A percentile compares a stretch with the other conserved stretches of the same genome.
phyloP scores from a whole-genome alignment of 2,113 vertebrate genomes.

The Rhombomys opimus region DNA sequence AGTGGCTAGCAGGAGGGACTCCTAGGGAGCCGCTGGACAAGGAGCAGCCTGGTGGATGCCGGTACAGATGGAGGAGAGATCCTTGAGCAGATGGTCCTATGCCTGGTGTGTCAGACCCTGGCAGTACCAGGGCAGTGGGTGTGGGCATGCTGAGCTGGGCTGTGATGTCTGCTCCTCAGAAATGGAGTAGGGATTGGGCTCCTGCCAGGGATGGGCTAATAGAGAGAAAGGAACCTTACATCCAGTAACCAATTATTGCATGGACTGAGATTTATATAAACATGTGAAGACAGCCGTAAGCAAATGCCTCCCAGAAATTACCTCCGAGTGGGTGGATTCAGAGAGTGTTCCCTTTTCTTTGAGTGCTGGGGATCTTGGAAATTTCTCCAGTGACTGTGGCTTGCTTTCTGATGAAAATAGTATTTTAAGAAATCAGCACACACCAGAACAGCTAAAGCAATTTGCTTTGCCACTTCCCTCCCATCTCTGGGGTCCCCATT shows the following conservation, averaged over 20 bases:
- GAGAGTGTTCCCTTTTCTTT: constrained; percentile 19
- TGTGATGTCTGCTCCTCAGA: background rate
- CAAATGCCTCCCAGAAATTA: background rate
- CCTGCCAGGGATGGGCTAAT: background rate
- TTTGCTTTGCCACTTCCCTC: constrained; percentile 32
- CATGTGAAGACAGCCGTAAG: background rate
- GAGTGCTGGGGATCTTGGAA: constrained; percentile 5
- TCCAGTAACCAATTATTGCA: background rate
- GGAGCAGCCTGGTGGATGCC: fast-evolving
- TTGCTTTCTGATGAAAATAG: constrained; percentile 63
- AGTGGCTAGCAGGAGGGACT: background rate
- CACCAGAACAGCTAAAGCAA: background rate
- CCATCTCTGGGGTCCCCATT: background rate
- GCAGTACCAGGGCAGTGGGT: background rate
- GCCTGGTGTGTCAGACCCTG: too few species aligned
- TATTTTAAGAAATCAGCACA: constrained; percentile 9
- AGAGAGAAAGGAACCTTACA: background rate
- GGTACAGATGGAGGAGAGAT: fast-evolving
- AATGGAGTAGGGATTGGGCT: background rate
- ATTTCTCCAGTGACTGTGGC: constrained; percentile 21
- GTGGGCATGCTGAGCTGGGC: background rate
- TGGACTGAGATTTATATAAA: background rate
- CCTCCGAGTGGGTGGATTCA: background rate
- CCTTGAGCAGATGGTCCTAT: background rate
- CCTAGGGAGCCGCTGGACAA: background rate